A percentile compares a stretch with the other conserved stretches of the same genome.
Evolutionary conservation across 2,797 vertebrate genomes (phyloP).

Genomic region (Gallirallus australis): DNA sequence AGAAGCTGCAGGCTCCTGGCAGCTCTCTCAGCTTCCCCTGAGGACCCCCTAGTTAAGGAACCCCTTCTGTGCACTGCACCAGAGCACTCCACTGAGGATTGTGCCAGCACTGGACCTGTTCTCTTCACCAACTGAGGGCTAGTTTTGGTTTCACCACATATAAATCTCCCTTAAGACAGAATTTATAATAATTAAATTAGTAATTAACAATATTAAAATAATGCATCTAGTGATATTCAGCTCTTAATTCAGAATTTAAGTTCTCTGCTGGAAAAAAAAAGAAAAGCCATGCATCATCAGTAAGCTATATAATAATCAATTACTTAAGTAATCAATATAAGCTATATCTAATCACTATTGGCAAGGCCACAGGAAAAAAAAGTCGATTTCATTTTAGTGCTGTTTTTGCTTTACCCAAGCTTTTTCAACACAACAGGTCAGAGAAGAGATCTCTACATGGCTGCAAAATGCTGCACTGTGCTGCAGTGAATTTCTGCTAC

Average conservation of each 20-base stretch:
- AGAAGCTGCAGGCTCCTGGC: no score
- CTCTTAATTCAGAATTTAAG: background rate
- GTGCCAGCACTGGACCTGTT: no score
- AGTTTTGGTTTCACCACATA: no score
- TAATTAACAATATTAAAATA: background rate
- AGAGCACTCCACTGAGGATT: no score
- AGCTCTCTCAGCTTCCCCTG: no score
- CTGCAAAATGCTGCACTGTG: conserved; percentile 9
- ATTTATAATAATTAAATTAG: background rate
- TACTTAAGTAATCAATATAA: no score
- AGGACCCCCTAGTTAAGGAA: no score
- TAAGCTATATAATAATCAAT: no score
- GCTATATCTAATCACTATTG: background rate
- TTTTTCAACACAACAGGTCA: background rate
- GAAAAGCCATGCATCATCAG: background rate
- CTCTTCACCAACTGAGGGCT: no score
- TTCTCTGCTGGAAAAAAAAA: background rate
- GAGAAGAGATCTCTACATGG: background rate
- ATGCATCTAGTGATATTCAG: background rate
- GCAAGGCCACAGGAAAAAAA: background rate
- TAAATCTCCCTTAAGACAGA: background rate
- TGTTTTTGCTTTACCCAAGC: background rate
- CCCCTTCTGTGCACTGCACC: no score
- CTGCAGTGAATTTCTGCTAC: conserved; percentile 7
- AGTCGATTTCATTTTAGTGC: background rate